Evolutionary conservation across 2,113 vertebrate species (phyloP).

Genomic region (Planiliza haematocheilus): DNA sequence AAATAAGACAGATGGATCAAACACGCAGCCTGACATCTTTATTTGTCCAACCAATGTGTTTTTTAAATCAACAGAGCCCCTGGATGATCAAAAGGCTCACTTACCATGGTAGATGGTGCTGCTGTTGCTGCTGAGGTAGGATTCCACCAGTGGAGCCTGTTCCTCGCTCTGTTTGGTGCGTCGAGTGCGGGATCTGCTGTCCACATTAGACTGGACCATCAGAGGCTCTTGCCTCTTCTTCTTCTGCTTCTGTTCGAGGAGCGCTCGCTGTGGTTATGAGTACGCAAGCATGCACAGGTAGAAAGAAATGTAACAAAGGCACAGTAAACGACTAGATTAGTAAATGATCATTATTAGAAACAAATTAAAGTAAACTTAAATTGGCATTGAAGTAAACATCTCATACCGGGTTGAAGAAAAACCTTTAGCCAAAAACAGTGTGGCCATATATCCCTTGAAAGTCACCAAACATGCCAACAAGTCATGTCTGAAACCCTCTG

Average conservation of each 20-base stretch:
- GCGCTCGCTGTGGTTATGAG: constrained; percentile 84
- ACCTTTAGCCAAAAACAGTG: too few relatives aligned
- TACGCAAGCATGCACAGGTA: constrained; percentile 7
- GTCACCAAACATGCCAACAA: too few relatives aligned
- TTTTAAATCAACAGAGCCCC: constrained; percentile 1
- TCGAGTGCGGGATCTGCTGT: constrained; percentile 90
- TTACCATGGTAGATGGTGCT: constrained; percentile 95
- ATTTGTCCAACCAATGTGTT: constrained; percentile 30
- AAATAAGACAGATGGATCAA: constrained; percentile 13
- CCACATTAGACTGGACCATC: constrained; percentile 98
- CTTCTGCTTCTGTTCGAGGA: constrained; percentile 98
- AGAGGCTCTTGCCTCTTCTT: constrained; percentile 98
- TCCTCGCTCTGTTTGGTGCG: constrained; percentile 94
- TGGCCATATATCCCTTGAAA: too few relatives aligned
- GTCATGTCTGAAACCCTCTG: too few relatives aligned
- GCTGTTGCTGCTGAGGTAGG: constrained; percentile 96
- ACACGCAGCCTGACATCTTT: constrained; percentile 9
- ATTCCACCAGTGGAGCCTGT: constrained; percentile 96
- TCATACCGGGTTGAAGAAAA: too few relatives aligned
- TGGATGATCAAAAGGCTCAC: background rate
- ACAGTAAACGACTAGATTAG: too few relatives aligned
- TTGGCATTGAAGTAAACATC: too few relatives aligned
- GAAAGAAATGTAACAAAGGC: background rate
- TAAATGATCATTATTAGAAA: too few relatives aligned
- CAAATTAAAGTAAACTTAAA: too few relatives aligned